These are phyloP conservation scores for Periophthalmodon schlosseri DNA, from an alignment of 2,113 vertebrate genomes.

Conservation along the genomic window DNA sequence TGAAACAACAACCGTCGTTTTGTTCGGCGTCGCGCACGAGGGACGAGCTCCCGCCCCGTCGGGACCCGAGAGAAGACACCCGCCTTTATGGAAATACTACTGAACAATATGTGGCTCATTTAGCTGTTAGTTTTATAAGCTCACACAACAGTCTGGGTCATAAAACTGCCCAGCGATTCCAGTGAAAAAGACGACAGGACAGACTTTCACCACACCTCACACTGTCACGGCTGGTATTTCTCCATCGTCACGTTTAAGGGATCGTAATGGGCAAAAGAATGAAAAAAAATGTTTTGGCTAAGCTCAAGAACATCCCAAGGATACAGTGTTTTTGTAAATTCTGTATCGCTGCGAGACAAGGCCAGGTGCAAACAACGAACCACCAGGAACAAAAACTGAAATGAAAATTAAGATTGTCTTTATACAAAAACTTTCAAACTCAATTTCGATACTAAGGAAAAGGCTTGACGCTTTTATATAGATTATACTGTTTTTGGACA, in stretches of 20 bases:
- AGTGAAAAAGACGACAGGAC: too few species aligned
- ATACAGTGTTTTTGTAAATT: background rate
- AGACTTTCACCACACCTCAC: too few species aligned
- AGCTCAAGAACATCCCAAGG: background rate
- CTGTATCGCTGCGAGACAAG: background rate
- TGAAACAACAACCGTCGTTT: conserved; percentile 37
- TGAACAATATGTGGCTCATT: too few species aligned
- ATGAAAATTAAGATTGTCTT: too few species aligned
- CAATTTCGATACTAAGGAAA: too few species aligned
- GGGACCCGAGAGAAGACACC: conserved; percentile 3
- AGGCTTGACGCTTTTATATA: too few species aligned
- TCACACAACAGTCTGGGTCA: background rate
- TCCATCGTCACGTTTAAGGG: background rate
- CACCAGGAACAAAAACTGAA: too few species aligned
- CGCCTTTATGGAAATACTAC: background rate
- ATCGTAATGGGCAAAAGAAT: background rate
- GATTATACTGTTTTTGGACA: too few species aligned
- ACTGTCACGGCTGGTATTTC: background rate
- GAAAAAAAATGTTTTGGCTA: background rate
- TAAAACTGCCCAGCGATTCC: background rate
- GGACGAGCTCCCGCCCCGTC: conserved; percentile 1
- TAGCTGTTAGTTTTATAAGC: background rate
- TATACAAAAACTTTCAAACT: too few species aligned
- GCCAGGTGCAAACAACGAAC: background rate
- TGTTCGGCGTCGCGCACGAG: conserved; percentile 29